phyloP scores from a whole-genome alignment of 2,113 vertebrate species.

The Dipodomys merriami region DNA sequence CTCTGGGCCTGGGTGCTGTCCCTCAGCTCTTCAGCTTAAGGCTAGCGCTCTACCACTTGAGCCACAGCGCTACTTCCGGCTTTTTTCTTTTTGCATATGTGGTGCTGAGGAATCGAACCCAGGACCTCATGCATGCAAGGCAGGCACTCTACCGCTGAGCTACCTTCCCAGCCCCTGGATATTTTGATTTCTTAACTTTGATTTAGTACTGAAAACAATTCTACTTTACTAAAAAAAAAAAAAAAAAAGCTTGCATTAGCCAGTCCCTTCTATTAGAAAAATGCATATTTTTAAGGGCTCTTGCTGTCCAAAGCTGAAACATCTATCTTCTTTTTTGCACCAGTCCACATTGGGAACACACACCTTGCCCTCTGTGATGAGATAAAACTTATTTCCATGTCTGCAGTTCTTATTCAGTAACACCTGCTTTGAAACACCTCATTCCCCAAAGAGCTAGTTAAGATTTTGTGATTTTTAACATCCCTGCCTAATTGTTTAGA shows the following conservation, averaged over 20 bases:
- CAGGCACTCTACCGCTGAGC: no score
- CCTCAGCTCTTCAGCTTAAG: no score
- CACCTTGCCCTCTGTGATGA: slow-evolving; percentile 52
- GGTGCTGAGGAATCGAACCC: no score
- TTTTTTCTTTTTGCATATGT: no score
- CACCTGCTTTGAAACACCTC: slow-evolving; percentile 57
- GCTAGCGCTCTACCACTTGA: no score
- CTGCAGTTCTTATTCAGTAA: slow-evolving; percentile 62
- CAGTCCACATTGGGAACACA: neutral
- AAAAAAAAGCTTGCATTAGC: neutral
- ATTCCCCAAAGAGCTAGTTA: slow-evolving; percentile 66
- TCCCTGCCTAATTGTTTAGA: slow-evolving; percentile 53
- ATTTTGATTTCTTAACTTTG: neutral
- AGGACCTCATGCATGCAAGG: no score
- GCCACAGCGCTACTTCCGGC: no score
- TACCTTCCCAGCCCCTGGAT: no score
- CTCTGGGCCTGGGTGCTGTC: no score
- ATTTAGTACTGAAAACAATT: neutral
- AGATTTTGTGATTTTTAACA: slow-evolving; percentile 52
- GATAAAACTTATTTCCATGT: slow-evolving; percentile 74
- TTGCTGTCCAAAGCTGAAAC: neutral
- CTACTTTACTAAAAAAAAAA: neutral
- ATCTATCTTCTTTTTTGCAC: neutral
- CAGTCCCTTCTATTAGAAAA: neutral
- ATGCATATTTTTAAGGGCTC: neutral